phyloP scores from a whole-genome alignment of 2,797 vertebrate species.

The Centropyge bicolor region DNA sequence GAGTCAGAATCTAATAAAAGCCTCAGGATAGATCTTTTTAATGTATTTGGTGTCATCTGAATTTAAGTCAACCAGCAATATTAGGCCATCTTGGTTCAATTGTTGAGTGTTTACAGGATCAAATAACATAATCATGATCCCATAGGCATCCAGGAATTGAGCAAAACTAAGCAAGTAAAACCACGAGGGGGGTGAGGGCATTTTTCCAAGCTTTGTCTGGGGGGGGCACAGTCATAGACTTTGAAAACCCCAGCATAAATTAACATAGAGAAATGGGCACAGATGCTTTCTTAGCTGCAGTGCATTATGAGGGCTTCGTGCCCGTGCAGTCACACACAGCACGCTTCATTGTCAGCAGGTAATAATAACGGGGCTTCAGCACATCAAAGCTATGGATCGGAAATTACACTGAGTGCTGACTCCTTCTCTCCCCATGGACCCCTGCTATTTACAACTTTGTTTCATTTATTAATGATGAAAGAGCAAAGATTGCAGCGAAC shows the following conservation, averaged over 20 bases:
- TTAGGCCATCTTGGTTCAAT: too few species aligned
- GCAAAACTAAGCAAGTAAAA: too few species aligned
- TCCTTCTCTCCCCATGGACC: slow-evolving; percentile 35
- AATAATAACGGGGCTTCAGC: slow-evolving; percentile 66
- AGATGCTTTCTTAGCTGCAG: slow-evolving; percentile 19
- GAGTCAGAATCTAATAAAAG: too few species aligned
- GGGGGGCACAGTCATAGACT: too few species aligned
- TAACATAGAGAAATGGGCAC: neutral
- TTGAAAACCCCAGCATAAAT: neutral
- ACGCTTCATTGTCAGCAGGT: slow-evolving; percentile 69
- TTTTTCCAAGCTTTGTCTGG: too few species aligned
- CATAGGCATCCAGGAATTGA: too few species aligned
- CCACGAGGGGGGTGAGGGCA: too few species aligned
- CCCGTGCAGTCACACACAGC: slow-evolving; percentile 36
- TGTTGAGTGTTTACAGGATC: too few species aligned
- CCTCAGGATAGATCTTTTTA: too few species aligned
- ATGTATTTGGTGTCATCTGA: too few species aligned
- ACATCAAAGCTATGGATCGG: slow-evolving; percentile 76
- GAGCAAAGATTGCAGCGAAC: slow-evolving; percentile 46
- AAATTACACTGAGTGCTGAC: slow-evolving; percentile 68
- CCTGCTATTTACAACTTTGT: slow-evolving; percentile 74
- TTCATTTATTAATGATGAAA: slow-evolving; percentile 77
- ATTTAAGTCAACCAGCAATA: too few species aligned
- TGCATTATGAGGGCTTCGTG: neutral
- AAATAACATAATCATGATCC: too few species aligned